Evolutionary conservation across 2,888 invertebrate species (phyloP), one percentile per base, ranked within the genome.

Genomic region (Ashinkailepas kermadecensis): DNA sequence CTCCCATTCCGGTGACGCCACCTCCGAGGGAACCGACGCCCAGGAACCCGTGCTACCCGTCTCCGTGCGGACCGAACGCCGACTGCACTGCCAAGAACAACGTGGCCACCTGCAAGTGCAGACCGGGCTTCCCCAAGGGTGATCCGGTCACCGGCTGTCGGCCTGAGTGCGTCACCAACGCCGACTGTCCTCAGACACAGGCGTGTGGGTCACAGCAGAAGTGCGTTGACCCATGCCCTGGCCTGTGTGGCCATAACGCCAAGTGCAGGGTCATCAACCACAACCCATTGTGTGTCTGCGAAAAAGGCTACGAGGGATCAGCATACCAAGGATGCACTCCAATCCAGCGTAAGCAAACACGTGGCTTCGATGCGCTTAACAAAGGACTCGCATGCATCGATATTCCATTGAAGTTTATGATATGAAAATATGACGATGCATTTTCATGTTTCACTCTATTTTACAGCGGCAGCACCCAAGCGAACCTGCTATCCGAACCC

Each of bases 161-260:
- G 86, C 95, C 95, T 58, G 95, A 95, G 90, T 95, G 95, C 87
- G 92, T 94, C n/a, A 91, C 92, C 4, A 95, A 95, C 87, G 81
- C 91, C 39, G 94, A 93, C 82, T 94, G 94, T 85, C 86, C 91
- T 12, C 90, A 91, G 84, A 91, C 92, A 86, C 89, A 90, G 85
- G 93, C 94, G 13, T 94, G 94, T 86, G 91, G 93, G n/a, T 59
- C 59, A 13, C 90, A 91, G 85, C 90, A 92, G 89, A 93, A 93
- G 88, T 95, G 94, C 87, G 89, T 90, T 84, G 93, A 95, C 87
- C 94, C 91, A 9, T 95, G 95, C 86, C 79, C 25, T 64, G 92
- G 92, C 80, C 65, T 92, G 25, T 84, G 84, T 82, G 84, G 84
- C 67, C 59, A 62, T 54, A 74, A 86, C 83, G 85, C 86, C 18